Evolutionary conservation across 2,113 vertebrate species (phyloP), one percentile per base, ranked within the genome.

Genomic region (Haliaeetus leucogaster): DNA sequence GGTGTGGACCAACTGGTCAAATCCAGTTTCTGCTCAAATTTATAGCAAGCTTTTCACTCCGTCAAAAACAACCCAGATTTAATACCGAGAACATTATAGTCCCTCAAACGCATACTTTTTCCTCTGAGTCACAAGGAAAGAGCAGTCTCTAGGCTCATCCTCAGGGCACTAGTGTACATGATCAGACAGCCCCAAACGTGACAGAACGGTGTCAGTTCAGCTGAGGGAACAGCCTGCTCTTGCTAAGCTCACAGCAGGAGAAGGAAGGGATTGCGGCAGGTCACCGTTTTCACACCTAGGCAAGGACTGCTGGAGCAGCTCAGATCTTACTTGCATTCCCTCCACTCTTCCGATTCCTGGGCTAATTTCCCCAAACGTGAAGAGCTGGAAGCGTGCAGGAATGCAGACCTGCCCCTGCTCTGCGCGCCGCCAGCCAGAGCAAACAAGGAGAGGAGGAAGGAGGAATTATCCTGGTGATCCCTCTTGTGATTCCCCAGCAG

Each of bases 381-480:
- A 42, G 68, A 77, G 65, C 58, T 72, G 90, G 82, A 71, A 83
- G 29, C 6, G 0, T 12, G 21, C 68, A 45, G 53, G 55, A 52
- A 65, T 56, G 53, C 62, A 62, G 73, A 73, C 32, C n/a, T 88
- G 45, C 68, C 62, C 42, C 18, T 45, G n/a, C 72, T 73, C 52
- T 29, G 25, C 1, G 1, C 25, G 3, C 20, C 1, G 1, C 26
- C 70, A 82, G 90, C 50, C 91, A 76, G 73, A 76, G 72, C 65
- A 95, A 91, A 67, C 21, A 26, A 56, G 65, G 43, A 38, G 48
- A 74, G 62, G 52, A 95, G 65, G 86, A 80, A 97, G 59, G 29
- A 92, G 72, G 92, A 96, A 97, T 95, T 96, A 97, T 87, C 86
- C 95, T 78, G 85, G 82, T 74, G 94, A 97, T 96, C 81, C 90